Conservation (phyloP, 2,113 vertebrate species). For the Xiphophorus hellerii region DNA sequence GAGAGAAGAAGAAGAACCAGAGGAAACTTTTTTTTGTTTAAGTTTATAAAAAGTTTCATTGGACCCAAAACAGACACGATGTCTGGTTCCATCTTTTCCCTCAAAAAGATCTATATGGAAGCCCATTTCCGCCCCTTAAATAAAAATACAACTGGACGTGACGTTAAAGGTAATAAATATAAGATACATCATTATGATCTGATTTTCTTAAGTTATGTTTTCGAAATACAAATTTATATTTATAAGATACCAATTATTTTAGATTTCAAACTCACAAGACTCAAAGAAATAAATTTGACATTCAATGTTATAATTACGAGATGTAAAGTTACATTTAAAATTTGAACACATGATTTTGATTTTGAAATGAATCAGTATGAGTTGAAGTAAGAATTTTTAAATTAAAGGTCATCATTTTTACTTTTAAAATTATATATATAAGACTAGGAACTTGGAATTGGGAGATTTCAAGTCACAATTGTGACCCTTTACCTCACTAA, state of each 20-base stretch:
- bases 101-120: conserved; percentile 26
- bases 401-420: neutral
- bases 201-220: neutral
- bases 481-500: neutral
- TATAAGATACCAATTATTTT: neutral
- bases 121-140: neutral
- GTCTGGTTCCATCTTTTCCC: conserved; percentile 38
- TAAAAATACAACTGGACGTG: neutral
- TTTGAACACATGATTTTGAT: no score
- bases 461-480: neutral
- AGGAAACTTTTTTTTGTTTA: neutral
- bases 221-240: neutral
- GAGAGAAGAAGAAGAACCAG: neutral
- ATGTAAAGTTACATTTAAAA: neutral
- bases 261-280: neutral
- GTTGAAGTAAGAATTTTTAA: neutral
- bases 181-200: neutral
- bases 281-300: neutral
- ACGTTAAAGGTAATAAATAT: neutral
- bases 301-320: neutral
- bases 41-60: neutral
- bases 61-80: conserved; percentile 12
- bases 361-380: no score
- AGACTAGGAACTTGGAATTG: no score
- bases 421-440: neutral